Evolutionary conservation across 2,113 vertebrate species (phyloP), one percentile per base, ranked within the genome.

Genomic region (Hydrolagus affinis): DNA sequence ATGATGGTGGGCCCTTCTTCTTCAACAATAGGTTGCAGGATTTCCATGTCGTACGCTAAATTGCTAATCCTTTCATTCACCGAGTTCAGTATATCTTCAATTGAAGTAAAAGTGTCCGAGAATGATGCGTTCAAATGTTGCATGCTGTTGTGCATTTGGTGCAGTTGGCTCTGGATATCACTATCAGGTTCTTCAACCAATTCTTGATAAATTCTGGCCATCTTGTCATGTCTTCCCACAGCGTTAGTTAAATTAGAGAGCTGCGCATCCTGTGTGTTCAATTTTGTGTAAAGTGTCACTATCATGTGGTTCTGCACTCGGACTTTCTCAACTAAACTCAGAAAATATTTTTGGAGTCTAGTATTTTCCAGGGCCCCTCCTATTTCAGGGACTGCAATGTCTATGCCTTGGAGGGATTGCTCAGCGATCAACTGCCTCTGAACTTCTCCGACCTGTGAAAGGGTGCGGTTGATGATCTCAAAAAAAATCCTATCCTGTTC

Each of bases 11-110:
- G 90, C 56, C 90, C 17, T 11, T 92, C 91, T 86, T 90, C 90
- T 62, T 94, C 93, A 68, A 92, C 91, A 74, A 94, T 85, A 1
- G 93, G 93, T 21, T 94, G 93, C 21, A 94, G 91, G 73, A 93
- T 93, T 89, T 94, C 94, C 92, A 95, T 93, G 85, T 95, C 94
- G 64, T 93, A 94, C 44, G 90, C 93, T 85, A 95, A 85, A 87
- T 94, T 93, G 85, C 91, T 93, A 75, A 95, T 91, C 83, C 93
- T 93, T 71, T 95, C 94, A 30, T 89, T 94, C 91, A 95, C 95
- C 89, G 91, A 91, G 56, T 92, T 90, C 70, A 95, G 88, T 70
- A 91, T 91, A n/a, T 8, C 86, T 73, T 92, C 90, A 88, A 94
- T 60, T 11, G 92, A 91, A 88, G 92, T 88, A 57, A 94, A 11